Base-by-base conservation (phyloP, 2,113 vertebrate species). In the Nycticorax nycticorax region DNA sequence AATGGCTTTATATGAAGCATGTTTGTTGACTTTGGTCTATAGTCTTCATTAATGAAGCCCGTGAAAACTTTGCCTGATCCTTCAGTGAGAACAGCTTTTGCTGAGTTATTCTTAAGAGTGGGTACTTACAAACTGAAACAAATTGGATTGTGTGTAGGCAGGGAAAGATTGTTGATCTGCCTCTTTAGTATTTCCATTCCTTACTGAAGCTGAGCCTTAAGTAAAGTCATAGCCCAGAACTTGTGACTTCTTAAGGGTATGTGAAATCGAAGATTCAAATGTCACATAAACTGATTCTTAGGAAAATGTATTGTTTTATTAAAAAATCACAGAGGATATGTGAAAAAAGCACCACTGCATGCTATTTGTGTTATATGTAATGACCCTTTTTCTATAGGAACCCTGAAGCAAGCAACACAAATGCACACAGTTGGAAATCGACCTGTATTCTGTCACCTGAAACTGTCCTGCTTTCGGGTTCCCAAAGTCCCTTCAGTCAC, bases 11-110 rank as follows among this genome's bases (percentile, higher is more conserved):
- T 72, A 69, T 30, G 50, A 45, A 71, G 33, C 24, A 4, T 81
- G 47, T 92, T 93, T 95, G 69, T 85, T 92, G 91, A 88, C 67
- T 83, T 88, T 79, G 55, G 48, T 91, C 64, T 94, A 14, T 82
- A 27, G 53, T 86, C 11, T 75, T 95, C 53, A 37, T 75, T 95
- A 93, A 48, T 62, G 66, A 73, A 91, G 45, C 37, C 43, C 37
- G 10, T 55, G 53, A 66, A 95, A 87, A 85, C 60, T 68, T 84
- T 66, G 53, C 32, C n/a, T 57, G 32, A 69, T 81, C 53, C 55
- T 87, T 95, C 33, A 69, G 62, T 62, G 73, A 75, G n/a, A 88
- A 39, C 6, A 50, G 41, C n/a, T 73, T 87, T 94, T 78, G 41
- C 59, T 0, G 8, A 57, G 53, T n/a, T 88, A 60, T 21, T 83